phyloP scores from a whole-genome alignment of 2,113 vertebrate genomes.

The Colius striatus region DNA sequence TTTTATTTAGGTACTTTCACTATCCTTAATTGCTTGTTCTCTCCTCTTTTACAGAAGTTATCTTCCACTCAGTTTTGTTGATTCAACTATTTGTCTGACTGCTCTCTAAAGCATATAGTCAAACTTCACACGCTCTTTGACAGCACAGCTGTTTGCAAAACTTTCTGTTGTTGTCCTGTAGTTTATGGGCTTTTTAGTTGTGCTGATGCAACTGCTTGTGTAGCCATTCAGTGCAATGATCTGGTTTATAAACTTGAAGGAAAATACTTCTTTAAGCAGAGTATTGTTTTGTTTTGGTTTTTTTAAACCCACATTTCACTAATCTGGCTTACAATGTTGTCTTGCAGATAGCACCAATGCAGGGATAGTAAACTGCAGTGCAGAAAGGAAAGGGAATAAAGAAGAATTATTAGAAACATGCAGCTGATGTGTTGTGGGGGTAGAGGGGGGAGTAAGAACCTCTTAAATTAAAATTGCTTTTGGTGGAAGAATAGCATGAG shows the following conservation, averaged over 20 bases:
- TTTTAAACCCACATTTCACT: background rate
- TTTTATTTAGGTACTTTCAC: background rate
- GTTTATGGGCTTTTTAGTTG: background rate
- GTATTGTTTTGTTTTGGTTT: background rate
- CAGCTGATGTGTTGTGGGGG: background rate
- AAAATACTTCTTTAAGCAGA: background rate
- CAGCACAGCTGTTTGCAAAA: background rate
- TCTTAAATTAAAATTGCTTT: slow-evolving; percentile 18
- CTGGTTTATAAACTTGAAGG: background rate
- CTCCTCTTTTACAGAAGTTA: background rate
- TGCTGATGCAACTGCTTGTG: background rate
- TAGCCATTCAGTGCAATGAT: background rate
- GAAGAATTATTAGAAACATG: background rate
- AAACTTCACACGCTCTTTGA: background rate
- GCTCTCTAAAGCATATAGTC: background rate
- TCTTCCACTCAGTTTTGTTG: background rate
- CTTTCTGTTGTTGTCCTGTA: background rate
- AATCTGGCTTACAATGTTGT: background rate
- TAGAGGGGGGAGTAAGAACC: background rate
- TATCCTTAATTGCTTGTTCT: background rate
- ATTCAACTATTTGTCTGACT: background rate
- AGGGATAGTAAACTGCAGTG: background rate
- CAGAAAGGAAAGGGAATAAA: background rate
- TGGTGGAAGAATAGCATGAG: slow-evolving; percentile 31
- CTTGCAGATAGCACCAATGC: background rate